Evolutionary conservation across 2,888 invertebrate species (phyloP).

Genomic region (Beris morrisii): DNA sequence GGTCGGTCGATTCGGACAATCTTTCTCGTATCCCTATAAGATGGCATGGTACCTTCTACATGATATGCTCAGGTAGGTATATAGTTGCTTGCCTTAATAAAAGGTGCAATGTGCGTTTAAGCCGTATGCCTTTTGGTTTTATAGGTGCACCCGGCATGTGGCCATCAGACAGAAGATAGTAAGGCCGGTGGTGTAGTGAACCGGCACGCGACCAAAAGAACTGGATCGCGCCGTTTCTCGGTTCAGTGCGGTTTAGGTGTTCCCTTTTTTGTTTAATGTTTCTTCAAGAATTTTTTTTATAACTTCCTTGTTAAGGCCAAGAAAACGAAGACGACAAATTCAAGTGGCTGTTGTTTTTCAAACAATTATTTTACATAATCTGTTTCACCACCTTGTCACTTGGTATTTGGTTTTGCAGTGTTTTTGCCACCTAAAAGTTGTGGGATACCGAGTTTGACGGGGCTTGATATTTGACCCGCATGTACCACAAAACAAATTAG

Average conservation of each 20-base stretch:
- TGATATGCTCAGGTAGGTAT: background rate
- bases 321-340: too few relatives aligned
- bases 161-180: constrained; percentile 28
- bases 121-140: constrained; percentile 20
- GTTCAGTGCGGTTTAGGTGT: constrained; percentile 17
- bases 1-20: too few relatives aligned
- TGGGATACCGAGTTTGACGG: too few relatives aligned
- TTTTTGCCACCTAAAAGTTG: too few relatives aligned
- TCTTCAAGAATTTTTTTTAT: too few relatives aligned
- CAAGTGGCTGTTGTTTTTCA: too few relatives aligned
- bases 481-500: constrained; percentile 23
- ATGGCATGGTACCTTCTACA: background rate
- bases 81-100: background rate
- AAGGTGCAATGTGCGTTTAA: constrained; percentile 29
- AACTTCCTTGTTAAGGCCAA: too few relatives aligned
- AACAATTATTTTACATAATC: too few relatives aligned
- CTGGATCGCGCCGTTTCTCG: constrained; percentile 15
- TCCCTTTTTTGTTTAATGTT: too few relatives aligned
- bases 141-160: constrained; percentile 32
- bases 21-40: background rate
- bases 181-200: constrained; percentile 2
- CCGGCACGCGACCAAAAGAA: constrained; percentile 31
- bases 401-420: too few relatives aligned
- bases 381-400: too few relatives aligned
- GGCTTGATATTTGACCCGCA: constrained; percentile 17